Base-by-base conservation (phyloP, 2,888 invertebrate species). In the Embidobia sp. region DNA sequence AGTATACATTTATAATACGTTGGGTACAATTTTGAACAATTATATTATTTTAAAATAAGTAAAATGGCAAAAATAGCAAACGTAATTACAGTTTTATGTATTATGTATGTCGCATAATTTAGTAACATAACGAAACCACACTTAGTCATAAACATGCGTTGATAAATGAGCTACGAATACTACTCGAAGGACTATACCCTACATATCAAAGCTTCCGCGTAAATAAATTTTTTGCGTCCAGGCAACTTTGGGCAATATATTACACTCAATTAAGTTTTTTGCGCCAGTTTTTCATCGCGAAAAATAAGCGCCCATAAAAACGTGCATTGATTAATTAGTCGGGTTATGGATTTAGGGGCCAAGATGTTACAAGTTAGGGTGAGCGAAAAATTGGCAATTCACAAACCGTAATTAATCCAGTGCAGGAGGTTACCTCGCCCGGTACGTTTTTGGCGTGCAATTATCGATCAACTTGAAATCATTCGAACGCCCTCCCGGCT, bases 381-480 rank as follows among this genome's bases (percentile, higher is more conserved):
- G 4, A 16, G 6, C 35, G 22, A 10, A 46, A 35, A 29, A 26
- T 11, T 37, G 6, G 33, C 61, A 29, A 35, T 49, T 35, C 48
- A 19, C 26, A 5, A 61, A 61, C 35, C 15, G 27, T 29, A 48
- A 63, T 63, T 63, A 48, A 63, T 48, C 27, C 11, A 13, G 33
- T 42, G 18, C 26, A 33, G 35, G 35, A 35, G 37, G 61, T 48
- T 33, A 31, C 29, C 15, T 59, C n/a, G n/a, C n/a, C n/a, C n/a
- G n/a, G n/a, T n/a, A n/a, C n/a, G n/a, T n/a, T n/a, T 59, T 59
- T 13, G 16, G 46, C 18, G 35, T 37, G 37, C 27, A 37, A 48
- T 63, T 63, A 63, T 48, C 48, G 61, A 63, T 48, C 61, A 49
- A 37, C n/a, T n/a, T 26, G 26, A 29, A 37, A 35, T 48, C 11